Evolutionary conservation across 2,113 vertebrate species (phyloP).

Genomic region (Cavia porcellus): DNA sequence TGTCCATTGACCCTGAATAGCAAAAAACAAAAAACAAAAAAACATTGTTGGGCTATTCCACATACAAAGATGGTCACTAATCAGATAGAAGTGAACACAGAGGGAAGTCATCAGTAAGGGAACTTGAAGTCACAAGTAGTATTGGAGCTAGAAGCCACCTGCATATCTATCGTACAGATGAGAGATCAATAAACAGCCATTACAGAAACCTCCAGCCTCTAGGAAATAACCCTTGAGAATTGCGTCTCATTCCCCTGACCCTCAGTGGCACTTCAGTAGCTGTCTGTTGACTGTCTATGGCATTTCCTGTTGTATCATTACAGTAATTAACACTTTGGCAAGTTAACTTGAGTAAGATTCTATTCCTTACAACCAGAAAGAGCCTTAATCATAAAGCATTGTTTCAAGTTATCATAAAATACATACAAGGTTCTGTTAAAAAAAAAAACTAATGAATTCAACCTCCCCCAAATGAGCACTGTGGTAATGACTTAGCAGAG

Average conservation of each 20-base stretch:
- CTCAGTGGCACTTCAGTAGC: background rate
- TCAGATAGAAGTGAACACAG: background rate
- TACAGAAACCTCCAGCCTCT: background rate
- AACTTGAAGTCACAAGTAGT: background rate
- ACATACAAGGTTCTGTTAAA: constrained; percentile 27
- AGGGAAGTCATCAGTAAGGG: background rate
- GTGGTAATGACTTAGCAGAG: constrained; percentile 48
- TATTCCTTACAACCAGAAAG: background rate
- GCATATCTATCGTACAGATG: too few species aligned
- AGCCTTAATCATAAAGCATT: constrained; percentile 29
- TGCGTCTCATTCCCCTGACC: background rate
- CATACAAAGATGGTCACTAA: constrained; percentile 1
- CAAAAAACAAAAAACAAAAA: background rate
- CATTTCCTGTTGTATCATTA: constrained; percentile 36
- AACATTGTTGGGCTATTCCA: background rate
- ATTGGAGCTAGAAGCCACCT: background rate
- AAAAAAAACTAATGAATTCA: background rate
- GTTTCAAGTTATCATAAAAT: constrained; percentile 48
- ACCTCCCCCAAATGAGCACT: constrained; percentile 6
- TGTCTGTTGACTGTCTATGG: background rate
- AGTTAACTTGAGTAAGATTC: constrained; percentile 9
- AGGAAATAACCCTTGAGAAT: background rate
- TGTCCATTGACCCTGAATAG: background rate
- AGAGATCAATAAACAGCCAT: background rate
- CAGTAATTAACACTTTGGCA: constrained; percentile 18